Evolutionary conservation across 2,888 invertebrate genomes (phyloP).

Genomic region (Drosophila bunnanda): DNA sequence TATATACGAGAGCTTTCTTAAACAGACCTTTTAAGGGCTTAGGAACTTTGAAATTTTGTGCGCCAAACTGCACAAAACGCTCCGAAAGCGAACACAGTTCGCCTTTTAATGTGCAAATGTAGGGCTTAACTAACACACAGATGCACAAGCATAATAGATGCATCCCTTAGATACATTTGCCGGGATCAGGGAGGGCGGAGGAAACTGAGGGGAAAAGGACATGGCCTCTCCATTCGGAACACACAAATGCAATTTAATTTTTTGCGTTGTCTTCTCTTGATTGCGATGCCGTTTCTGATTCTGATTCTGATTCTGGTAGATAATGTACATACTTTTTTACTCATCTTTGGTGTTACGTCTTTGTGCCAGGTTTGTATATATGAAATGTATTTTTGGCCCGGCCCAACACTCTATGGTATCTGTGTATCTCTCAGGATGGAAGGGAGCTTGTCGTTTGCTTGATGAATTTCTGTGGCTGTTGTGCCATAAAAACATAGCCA

Average conservation of each 20-base stretch:
- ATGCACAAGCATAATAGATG: slow-evolving; percentile 74
- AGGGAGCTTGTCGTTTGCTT: slow-evolving; percentile 65
- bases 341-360: slow-evolving; percentile 43
- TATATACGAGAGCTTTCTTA: slow-evolving; percentile 30
- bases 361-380: slow-evolving; percentile 47
- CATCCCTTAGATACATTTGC: slow-evolving; percentile 65
- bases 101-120: slow-evolving; percentile 81
- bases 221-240: slow-evolving; percentile 58
- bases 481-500: slow-evolving; percentile 69
- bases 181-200: background rate
- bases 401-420: slow-evolving; percentile 59
- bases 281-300: slow-evolving; percentile 29
- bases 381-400: slow-evolving; percentile 84
- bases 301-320: slow-evolving; percentile 39
- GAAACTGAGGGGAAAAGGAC: slow-evolving; percentile 18
- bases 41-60: slow-evolving; percentile 51
- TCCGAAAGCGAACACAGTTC: slow-evolving; percentile 68
- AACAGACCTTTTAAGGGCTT: slow-evolving; percentile 69
- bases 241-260: slow-evolving; percentile 80
- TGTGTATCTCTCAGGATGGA: slow-evolving; percentile 79
- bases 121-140: slow-evolving; percentile 72
- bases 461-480: slow-evolving; percentile 68
- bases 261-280: slow-evolving; percentile 39
- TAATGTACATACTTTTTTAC: slow-evolving; percentile 34
- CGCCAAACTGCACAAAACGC: slow-evolving; percentile 57